Base-by-base conservation (phyloP, 1,140 invertebrate species). In the Eueides isabella region DNA sequence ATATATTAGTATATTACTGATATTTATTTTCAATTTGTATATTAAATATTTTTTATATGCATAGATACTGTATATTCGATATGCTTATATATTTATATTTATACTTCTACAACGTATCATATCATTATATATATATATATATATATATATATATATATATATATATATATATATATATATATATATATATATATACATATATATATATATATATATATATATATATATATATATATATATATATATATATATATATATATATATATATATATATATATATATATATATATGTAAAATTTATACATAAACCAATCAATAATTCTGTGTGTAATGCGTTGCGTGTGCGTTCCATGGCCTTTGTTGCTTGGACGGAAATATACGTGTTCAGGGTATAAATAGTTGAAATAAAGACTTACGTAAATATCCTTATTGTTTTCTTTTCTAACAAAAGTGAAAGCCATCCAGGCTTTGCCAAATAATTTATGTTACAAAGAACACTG, bases 351-450 rank as follows among this genome's bases (percentile, higher is more conserved):
- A 69, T 70, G 61, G 72, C 72, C 61, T 14, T 29, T 44, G 19
- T 35, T 62, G 28, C 11, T 55, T 68, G 38, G 28, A 73, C 61
- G 35, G 61, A 67, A 41, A 31, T 64, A n/a, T 76, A 76, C 75
- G 87, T 86, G 87, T 73, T 69, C 75, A 55, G 81, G 79, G 67
- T 89, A 78, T 83, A 81, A 85, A 89, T 83, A 76, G 75, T 76
- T 80, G 80, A 76, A 86, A 84, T 82, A 84, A 88, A 86, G 62
- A 79, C 76, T 88, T 86, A 83, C 74, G 71, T 86, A 85, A 87
- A 79, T 55, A 55, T 55, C 55, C 68, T 69, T 68, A 67, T 74
- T 80, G 79, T 81, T 80, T 69, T 78, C 76, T 85, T 79, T 69
- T 64, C 73, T 74, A 33, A 61, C 65, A 63, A 67, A 48, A 69